Evolutionary conservation across 2,797 vertebrate genomes (phyloP).

Genomic region (Philypnodon macrostomus): DNA sequence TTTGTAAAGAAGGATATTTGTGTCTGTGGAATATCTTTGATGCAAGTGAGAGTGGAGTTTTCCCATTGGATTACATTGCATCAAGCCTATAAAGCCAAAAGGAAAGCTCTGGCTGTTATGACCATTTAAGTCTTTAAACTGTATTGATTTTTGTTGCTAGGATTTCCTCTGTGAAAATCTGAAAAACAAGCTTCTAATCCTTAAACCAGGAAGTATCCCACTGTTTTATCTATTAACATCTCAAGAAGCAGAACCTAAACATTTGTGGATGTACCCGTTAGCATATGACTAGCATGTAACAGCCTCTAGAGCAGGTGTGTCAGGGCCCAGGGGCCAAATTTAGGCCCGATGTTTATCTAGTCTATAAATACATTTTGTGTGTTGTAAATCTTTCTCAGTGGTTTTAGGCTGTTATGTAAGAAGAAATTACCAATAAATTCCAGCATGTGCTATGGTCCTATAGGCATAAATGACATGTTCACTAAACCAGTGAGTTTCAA

Average conservation of each 20-base stretch:
- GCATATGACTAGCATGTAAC: too few relatives aligned
- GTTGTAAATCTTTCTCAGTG: not conserved
- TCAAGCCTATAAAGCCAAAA: constrained; percentile 2
- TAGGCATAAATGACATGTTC: too few relatives aligned
- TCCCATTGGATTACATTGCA: not conserved
- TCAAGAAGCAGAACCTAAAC: not conserved
- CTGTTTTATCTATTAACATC: not conserved
- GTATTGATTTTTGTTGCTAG: constrained; percentile 1
- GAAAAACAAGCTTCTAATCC: constrained; percentile 4
- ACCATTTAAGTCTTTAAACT: not conserved
- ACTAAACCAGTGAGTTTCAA: too few relatives aligned
- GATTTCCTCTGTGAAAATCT: constrained; percentile 7
- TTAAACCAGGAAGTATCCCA: constrained; percentile 2
- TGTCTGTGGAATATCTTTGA: not conserved
- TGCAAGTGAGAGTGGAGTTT: not conserved
- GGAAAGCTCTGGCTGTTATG: constrained; percentile 1
- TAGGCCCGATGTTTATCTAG: constrained; percentile 5
- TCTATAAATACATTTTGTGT: constrained; percentile 7
- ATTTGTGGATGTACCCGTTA: not conserved
- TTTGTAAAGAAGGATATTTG: not conserved
- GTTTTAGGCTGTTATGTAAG: not conserved
- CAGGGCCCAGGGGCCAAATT: constrained; percentile 2
- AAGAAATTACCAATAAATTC: too few relatives aligned
- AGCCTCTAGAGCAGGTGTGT: constrained; percentile 4
- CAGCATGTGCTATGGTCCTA: too few relatives aligned